These are phyloP conservation scores for Craterocephalus amniculus DNA, from an alignment of 2,797 vertebrate genomes.

Conservation along the genomic window DNA sequence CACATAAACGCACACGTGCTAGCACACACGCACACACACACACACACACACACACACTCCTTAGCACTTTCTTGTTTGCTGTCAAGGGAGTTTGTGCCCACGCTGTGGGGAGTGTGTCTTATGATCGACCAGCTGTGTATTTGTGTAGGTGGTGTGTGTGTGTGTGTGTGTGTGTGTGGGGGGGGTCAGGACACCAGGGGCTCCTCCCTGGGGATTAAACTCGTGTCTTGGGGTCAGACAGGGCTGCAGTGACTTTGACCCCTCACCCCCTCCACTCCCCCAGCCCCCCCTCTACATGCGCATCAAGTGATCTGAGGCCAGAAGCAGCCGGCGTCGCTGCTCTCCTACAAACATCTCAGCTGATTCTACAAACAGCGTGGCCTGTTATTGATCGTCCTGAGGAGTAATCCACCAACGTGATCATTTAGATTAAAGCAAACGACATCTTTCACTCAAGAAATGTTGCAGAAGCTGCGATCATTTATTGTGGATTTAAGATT, in stretches of 20 bases:
- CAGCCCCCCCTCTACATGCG: neutral
- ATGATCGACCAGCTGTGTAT: slow-evolving; percentile 46
- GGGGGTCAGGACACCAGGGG: slow-evolving; percentile 23
- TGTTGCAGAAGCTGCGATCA: neutral
- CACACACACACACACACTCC: neutral
- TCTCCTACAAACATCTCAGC: slow-evolving; percentile 24
- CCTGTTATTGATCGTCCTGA: slow-evolving; percentile 21
- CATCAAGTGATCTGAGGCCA: neutral
- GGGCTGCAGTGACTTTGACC: slow-evolving; percentile 8
- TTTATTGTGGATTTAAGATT: no score
- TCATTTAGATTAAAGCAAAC: slow-evolving; percentile 18
- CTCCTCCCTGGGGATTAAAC: slow-evolving; percentile 53
- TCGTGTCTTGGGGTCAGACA: slow-evolving; percentile 50
- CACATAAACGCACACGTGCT: slow-evolving; percentile 13
- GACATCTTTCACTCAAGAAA: slow-evolving; percentile 7
- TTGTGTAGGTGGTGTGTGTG: slow-evolving; percentile 23
- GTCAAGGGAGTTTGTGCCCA: slow-evolving; percentile 59
- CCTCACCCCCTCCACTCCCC: neutral
- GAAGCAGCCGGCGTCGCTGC: slow-evolving; percentile 14
- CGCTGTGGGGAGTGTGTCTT: slow-evolving; percentile 53
- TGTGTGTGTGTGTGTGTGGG: slow-evolving; percentile 13
- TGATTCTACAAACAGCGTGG: slow-evolving; percentile 29
- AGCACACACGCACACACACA: slow-evolving; percentile 1
- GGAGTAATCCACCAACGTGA: slow-evolving; percentile 46
- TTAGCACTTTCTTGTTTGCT: slow-evolving; percentile 28